Base-by-base conservation (phyloP, 2,113 vertebrate genomes). In the Xenopus tropicalis region DNA sequence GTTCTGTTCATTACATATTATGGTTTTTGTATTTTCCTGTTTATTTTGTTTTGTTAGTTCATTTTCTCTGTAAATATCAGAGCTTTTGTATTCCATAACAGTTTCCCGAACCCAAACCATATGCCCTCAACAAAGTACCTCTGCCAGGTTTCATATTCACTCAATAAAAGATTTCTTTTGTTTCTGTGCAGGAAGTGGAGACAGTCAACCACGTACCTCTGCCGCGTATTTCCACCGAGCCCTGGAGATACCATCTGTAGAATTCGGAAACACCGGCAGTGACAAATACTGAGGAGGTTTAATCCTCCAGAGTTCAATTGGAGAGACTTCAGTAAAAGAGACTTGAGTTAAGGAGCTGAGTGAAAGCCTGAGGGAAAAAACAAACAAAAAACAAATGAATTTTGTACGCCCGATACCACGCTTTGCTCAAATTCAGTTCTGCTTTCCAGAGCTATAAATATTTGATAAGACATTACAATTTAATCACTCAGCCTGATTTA, bases 181-280 rank as follows among this genome's bases (percentile, higher is more conserved):
- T 61, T 63, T 43, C 22, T 20, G 13, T 17, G 9, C 37, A 76
- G 73, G 66, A 76, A 22, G 42, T 69, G 59, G 66, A 76, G 43
- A 69, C 66, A 42, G 73, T 76, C 17, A 69, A 17, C 66, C 73
- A 69, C 19, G 61, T 76, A 62, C 66, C 59, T 23, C 37, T 76
- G 20, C 73, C 73, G 10, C 66, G 73, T 16, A 61, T 76, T 63
- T 63, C 66, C 24, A 76, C 63, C 66, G 73, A 76, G 21, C 73
- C 73, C 29, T 76, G 73, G 73, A 48, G 73, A 54, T 76, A 69
- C 44, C 73, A 69, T 44, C 58, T 76, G 20, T 76, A 51, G 29
- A 21, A 16, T 19, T 13, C 12, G 25, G 58, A 69, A 10, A 22
- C 66, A 42, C 23, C 19, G 20, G 20, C 44, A 61, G 11, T 21